phyloP scores from a whole-genome alignment of 1,140 invertebrate species.

The Delia radicum region DNA sequence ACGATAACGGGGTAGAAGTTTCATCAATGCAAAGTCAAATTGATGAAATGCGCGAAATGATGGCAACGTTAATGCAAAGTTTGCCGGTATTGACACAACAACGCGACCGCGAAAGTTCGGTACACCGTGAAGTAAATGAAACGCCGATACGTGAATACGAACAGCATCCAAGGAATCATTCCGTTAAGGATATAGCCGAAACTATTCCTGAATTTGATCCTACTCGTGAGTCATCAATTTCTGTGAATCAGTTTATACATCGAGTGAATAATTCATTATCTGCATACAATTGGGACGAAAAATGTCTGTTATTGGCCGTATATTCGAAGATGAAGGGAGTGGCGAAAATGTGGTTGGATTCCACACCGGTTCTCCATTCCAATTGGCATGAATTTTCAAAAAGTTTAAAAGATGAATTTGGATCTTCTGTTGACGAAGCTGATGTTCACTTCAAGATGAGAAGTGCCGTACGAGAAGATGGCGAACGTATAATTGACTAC shows the following conservation, averaged over 20 bases:
- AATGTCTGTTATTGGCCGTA: constrained; percentile 6
- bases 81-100: too few relatives aligned
- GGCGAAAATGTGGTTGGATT: constrained; percentile 24
- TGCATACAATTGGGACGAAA: constrained; percentile 12
- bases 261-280: constrained; percentile 11
- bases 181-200: constrained; percentile 27
- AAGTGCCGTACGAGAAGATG: background rate
- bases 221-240: constrained; percentile 4
- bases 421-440: constrained; percentile 10
- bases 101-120: background rate
- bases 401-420: constrained; percentile 8
- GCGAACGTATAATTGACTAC: constrained; percentile 8
- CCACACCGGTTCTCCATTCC: background rate
- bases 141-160: background rate
- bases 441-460: background rate
- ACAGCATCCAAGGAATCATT: background rate
- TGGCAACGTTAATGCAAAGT: background rate
- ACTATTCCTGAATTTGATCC: constrained; percentile 21
- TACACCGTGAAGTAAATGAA: background rate
- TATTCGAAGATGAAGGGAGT: constrained; percentile 18
- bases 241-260: constrained; percentile 26
- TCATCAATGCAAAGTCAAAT: constrained; percentile 20
- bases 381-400: background rate
- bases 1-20: background rate
- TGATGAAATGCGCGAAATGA: constrained; percentile 1